phyloP scores from a whole-genome alignment of 2,797 vertebrate species.

The Florisuga fusca region DNA sequence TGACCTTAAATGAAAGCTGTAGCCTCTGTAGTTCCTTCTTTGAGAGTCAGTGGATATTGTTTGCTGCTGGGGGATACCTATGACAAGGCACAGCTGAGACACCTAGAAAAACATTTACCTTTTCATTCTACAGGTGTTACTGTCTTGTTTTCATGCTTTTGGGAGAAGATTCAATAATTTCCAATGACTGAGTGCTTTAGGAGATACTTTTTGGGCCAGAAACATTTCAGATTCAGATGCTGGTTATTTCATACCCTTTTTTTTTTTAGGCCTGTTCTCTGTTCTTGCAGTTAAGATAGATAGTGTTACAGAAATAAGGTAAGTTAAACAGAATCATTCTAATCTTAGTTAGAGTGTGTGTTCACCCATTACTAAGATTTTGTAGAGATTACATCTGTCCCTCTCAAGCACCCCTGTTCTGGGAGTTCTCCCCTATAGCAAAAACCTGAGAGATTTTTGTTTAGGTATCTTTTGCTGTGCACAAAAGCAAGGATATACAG shows the following conservation, averaged over 20 bases:
- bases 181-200: background rate
- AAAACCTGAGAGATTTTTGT: background rate
- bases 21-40: background rate
- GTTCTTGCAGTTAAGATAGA: background rate
- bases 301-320: background rate
- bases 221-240: background rate
- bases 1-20: background rate
- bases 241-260: background rate
- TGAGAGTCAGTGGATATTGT: background rate
- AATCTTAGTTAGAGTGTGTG: background rate
- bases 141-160: background rate
- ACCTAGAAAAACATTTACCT: background rate
- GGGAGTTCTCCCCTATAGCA: background rate
- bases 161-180: background rate
- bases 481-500: background rate
- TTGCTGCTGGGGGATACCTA: background rate
- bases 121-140: background rate
- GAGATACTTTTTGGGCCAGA: background rate
- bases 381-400: background rate
- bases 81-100: background rate
- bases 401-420: background rate
- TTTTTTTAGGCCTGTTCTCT: background rate
- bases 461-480: background rate
- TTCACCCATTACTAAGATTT: background rate
- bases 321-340: background rate